Conservation (phyloP, 2,888 invertebrate genomes). For the Folsomia manolachei region DNA sequence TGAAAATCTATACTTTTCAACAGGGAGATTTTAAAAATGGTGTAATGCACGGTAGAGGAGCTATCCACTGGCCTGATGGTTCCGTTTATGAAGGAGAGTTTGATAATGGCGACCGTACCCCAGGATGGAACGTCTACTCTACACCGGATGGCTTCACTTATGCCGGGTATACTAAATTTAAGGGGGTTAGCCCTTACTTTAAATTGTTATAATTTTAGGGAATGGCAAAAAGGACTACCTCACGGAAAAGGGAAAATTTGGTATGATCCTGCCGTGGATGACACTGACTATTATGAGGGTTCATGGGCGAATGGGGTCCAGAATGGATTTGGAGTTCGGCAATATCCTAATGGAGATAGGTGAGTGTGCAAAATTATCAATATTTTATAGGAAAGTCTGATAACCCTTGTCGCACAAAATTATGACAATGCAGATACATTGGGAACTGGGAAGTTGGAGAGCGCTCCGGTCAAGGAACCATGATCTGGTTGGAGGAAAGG, state of each 20-base stretch:
- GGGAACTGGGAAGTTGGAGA: conserved; percentile 41
- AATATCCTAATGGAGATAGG: conserved; percentile 15
- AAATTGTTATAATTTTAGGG: no score
- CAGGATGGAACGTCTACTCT: conserved; percentile 43
- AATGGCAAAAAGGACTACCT: conserved; percentile 40
- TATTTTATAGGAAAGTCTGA: no score
- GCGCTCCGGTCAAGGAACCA: conserved; percentile 43
- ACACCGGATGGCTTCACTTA: conserved; percentile 34
- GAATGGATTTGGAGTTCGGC: conserved; percentile 33
- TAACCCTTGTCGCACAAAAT: no score
- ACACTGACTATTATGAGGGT: conserved; percentile 46
- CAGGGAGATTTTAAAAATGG: conserved; percentile 44
- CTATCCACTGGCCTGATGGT: conserved; percentile 40
- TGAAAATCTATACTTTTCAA: neutral
- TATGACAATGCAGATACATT: conserved; percentile 27
- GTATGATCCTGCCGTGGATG: conserved; percentile 42
- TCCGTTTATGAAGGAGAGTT: conserved; percentile 45
- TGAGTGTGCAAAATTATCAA: neutral
- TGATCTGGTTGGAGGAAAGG: conserved; percentile 44
- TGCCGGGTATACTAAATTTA: conserved; percentile 33
- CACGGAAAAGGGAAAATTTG: conserved; percentile 47
- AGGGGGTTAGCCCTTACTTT: conserved; percentile 11
- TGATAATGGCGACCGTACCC: conserved; percentile 28
- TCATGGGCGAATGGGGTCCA: conserved; percentile 39
- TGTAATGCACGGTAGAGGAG: conserved; percentile 43